Conservation (phyloP, 1,140 invertebrate species). For the Drosophila tropicalis region DNA sequence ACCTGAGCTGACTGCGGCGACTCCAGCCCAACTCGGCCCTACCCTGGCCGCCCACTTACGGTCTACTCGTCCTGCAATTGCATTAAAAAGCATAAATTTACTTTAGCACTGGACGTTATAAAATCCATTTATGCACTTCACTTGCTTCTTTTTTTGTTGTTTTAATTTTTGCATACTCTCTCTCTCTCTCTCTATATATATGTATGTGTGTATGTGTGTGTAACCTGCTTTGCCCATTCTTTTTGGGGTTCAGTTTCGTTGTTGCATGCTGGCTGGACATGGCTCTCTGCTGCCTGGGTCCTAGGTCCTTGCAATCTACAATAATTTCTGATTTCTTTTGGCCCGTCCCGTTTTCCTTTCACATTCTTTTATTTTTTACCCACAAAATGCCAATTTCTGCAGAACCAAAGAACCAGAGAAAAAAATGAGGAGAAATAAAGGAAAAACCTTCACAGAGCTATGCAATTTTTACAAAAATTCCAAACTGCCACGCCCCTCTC, state of each 20-base stretch:
- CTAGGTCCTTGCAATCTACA: slow-evolving; percentile 67
- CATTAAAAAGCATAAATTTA: slow-evolving; percentile 82
- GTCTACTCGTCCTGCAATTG: slow-evolving; percentile 79
- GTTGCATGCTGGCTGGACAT: slow-evolving; percentile 75
- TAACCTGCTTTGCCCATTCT: neutral
- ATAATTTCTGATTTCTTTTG: slow-evolving; percentile 80
- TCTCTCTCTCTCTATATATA: neutral
- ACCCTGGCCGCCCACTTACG: slow-evolving; percentile 63
- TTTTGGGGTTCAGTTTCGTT: slow-evolving; percentile 37
- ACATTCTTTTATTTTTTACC: slow-evolving; percentile 44
- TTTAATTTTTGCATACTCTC: neutral
- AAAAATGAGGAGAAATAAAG: neutral
- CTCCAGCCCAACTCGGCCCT: neutral
- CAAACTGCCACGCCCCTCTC: slow-evolving; percentile 38
- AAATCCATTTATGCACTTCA: slow-evolving; percentile 82
- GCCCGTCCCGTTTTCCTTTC: slow-evolving; percentile 47
- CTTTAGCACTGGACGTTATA: slow-evolving; percentile 80
- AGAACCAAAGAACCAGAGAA: slow-evolving; percentile 31
- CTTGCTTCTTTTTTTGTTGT: slow-evolving; percentile 58
- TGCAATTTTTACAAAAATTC: slow-evolving; percentile 74
- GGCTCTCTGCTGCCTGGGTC: slow-evolving; percentile 24
- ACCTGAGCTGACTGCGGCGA: slow-evolving; percentile 19
- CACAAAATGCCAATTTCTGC: slow-evolving; percentile 75
- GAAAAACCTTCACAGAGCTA: slow-evolving; percentile 34
- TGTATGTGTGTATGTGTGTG: too few species aligned